These are phyloP conservation scores for Aelia acuminata DNA, from an alignment of 2,888 invertebrate genomes.

Conservation along the genomic window DNA sequence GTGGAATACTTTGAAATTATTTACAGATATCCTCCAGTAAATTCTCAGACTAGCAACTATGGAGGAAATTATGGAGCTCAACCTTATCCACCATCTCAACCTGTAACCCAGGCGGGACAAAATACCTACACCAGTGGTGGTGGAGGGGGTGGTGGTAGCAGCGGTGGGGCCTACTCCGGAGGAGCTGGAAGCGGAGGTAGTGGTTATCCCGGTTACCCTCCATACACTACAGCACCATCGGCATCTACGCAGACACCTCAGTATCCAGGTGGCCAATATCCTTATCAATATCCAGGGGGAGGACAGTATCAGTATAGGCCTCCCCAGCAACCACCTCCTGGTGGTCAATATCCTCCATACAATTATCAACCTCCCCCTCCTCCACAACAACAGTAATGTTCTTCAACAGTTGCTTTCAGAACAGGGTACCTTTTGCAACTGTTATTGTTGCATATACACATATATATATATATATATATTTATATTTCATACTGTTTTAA, in stretches of 20 bases:
- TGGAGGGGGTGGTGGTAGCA: conserved; percentile 51
- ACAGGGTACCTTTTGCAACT: background rate
- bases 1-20: background rate
- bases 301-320: conserved; percentile 74
- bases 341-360: conserved; percentile 75
- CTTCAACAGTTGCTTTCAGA: background rate
- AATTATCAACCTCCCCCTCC: conserved; percentile 78
- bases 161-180: background rate
- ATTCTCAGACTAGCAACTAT: conserved; percentile 61
- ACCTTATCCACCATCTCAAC: conserved; percentile 61
- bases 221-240: conserved; percentile 69
- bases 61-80: conserved; percentile 63
- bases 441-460: background rate
- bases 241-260: conserved; percentile 71
- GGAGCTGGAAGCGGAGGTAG: conserved; percentile 54
- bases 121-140: conserved; percentile 61
- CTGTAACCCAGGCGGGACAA: conserved; percentile 59
- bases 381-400: conserved; percentile 51
- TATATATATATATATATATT: too few species aligned
- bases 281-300: conserved; percentile 62
- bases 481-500: background rate
- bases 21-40: conserved; percentile 63
- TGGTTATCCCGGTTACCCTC: conserved; percentile 60
- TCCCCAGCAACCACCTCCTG: conserved; percentile 73
- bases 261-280: conserved; percentile 71